Evolutionary conservation across 2,113 vertebrate genomes (phyloP).

Genomic region (Cathartes aura): DNA sequence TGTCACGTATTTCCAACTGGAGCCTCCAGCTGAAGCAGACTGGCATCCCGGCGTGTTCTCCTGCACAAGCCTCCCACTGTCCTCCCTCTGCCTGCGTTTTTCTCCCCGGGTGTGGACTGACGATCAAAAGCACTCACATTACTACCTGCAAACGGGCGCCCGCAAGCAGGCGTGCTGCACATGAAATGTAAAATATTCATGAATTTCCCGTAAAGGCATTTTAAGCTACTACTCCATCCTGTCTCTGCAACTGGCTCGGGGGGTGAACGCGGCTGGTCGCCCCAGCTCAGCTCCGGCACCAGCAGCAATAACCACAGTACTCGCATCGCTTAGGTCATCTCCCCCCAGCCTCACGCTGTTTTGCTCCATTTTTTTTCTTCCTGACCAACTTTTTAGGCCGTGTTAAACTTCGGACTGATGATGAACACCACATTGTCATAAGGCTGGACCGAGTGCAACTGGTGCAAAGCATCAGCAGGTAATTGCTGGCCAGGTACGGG

Average conservation of each 20-base stretch:
- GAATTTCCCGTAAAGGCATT: background rate
- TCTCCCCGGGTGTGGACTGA: background rate
- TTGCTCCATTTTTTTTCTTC: background rate
- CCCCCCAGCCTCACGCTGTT: background rate
- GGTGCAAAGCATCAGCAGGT: background rate
- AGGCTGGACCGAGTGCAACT: background rate
- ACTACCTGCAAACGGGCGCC: background rate
- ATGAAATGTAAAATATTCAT: fast-evolving
- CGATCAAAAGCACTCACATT: background rate
- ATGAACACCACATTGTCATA: fast-evolving
- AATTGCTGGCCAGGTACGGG: background rate
- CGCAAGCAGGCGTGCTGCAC: background rate
- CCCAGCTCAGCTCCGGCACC: background rate
- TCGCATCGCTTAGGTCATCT: background rate
- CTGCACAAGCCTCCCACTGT: background rate
- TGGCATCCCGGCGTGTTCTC: too few species aligned
- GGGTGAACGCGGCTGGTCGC: fast-evolving
- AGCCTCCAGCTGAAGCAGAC: background rate
- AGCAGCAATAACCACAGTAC: background rate
- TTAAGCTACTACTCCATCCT: background rate
- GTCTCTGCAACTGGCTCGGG: background rate
- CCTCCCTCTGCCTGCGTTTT: background rate
- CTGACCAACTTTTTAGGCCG: background rate
- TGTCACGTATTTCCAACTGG: too few species aligned
- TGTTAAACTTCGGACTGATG: background rate